Evolutionary conservation across 2,113 vertebrate species (phyloP), one percentile per base, ranked within the genome.

Genomic region (Microcebus ravelobensis): DNA sequence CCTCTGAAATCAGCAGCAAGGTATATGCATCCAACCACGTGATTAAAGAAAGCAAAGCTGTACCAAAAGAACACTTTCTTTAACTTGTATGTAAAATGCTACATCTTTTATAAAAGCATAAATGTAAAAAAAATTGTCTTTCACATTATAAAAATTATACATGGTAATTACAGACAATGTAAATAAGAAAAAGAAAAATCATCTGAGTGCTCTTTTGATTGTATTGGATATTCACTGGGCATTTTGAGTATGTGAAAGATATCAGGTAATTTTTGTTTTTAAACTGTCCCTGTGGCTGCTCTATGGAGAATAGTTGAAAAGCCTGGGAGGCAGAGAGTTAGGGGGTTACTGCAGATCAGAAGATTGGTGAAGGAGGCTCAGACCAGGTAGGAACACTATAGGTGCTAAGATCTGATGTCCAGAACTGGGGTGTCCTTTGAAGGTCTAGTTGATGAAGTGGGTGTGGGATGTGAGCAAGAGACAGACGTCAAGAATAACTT

Each of bases 151-250:
- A 85, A 97, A 97, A 82, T 55, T 36, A 68, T 4, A 79, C 27
- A 68, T 25, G 2, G 31, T 52, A 83, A 93, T 83, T 88, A 73
- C 0, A 89, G 83, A 34, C 89, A 82, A 42, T 61, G 0, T 55
- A 90, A 84, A 48, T 76, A 81, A 90, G 48, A 71, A 96, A 95
- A 93, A 63, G 8, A 85, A 88, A 94, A 90, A 6, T 92, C 3
- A 67, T 36, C 34, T 48, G 39, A 31, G 36, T 83, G 6, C 70
- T 65, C n/a, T 63, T 94, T 93, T 82, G 52, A 67, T 9, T 82
- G 6, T 34, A n/a, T 3, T 92, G 18, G 21, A 48, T 87, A 76
- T 74, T 36, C 79, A 45, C 14, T 52, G 57, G 52, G 13, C 11
- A 27, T 59, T 92, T n/a, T 73, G 39, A 85, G 18, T 14, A 27